Base-by-base conservation (phyloP, 2,888 invertebrate genomes). In the Nebria brevicollis region DNA sequence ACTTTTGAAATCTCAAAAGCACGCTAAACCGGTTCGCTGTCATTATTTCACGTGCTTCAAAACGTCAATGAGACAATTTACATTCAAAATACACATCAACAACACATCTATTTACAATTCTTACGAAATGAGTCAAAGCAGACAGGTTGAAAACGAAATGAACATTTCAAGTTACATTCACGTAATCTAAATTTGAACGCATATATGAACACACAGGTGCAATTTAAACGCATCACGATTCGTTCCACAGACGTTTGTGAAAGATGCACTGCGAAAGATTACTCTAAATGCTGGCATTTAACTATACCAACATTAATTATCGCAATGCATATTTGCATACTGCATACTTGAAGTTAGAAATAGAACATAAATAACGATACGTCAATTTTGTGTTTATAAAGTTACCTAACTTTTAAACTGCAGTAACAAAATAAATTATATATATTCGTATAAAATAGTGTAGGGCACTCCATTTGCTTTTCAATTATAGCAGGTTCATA, bases 201-300 rank as follows among this genome's bases (percentile, higher is more conserved):
- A 70, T 72, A 72, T 77, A 72, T 77, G 77, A 72, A 41, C 73
- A 70, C 68, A 77, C 78, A 78, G 78, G 78, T 78, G 78, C 72
- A 77, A 54, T 26, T 26, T 34, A 64, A 77, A 70, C 64, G 65
- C 11, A 68, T 34, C 65, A 78, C 70, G 70, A 70, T 34, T 15
- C 26, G 20, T 13, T 70, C 54, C 70, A 70, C 25, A 25, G 70
- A 34, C 75, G 65, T 77, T 64, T 64, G 43, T 34, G 72, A 34
- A 15, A 73, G 78, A 78, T 78, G 73, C 78, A 65, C 26, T 41
- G 72, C 42, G n/a, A 25, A 72, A 42, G 72, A 70, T 70, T 70
- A 66, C 64, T 72, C 65, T 72, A 41, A 15, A 66, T n/a, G 15
- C 72, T 42, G 78, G 73, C 78, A 78, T 42, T 66, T 65, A 34